Evolutionary conservation across 2,888 invertebrate genomes (phyloP).

Genomic region (Myopa testacea): DNA sequence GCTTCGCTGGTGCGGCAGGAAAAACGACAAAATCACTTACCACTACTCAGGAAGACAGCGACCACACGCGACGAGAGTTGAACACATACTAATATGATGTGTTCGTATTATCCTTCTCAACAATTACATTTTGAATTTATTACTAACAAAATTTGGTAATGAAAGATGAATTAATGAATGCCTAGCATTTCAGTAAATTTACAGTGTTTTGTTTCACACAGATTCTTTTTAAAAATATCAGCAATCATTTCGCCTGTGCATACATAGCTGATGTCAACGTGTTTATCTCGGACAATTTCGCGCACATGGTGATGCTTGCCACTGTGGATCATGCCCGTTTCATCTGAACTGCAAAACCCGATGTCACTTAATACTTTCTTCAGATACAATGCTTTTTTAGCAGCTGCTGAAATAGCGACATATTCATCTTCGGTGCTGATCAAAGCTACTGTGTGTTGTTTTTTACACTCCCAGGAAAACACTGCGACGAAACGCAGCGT

Average conservation of each 20-base stretch:
- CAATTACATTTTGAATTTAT: no score
- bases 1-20: no score
- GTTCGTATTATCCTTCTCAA: no score
- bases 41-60: no score
- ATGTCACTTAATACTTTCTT: neutral
- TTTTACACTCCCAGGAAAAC: neutral
- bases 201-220: neutral
- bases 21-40: no score
- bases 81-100: no score
- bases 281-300: neutral
- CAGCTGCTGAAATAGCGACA: neutral
- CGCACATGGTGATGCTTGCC: constrained; percentile 24
- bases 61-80: no score
- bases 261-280: neutral
- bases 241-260: neutral
- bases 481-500: neutral
- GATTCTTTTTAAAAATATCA: constrained; percentile 3
- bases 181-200: constrained; percentile 3
- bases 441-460: neutral
- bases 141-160: no score
- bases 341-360: no score
- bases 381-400: neutral
- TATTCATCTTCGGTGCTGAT: no score
- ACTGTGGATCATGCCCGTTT: no score
- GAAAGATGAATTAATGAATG: neutral